A percentile compares a stretch with the other conserved stretches of the same genome.
Evolutionary conservation across 2,113 vertebrate genomes (phyloP).

Genomic region (Barnardius zonarius): DNA sequence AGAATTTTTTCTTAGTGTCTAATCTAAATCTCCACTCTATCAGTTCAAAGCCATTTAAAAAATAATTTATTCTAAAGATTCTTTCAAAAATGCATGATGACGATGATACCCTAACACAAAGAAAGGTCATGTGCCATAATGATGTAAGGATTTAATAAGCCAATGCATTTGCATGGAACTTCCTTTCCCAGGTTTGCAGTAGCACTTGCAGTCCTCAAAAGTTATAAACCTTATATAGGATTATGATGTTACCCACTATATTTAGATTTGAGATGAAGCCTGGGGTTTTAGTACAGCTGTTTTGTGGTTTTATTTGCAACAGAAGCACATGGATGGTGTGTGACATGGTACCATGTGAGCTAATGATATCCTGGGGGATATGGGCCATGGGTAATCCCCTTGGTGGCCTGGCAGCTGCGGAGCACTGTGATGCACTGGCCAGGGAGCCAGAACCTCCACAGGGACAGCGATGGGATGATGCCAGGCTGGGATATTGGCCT

Average conservation of each 20-base stretch:
- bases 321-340: neutral
- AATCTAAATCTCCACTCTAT: neutral
- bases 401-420: rapidly evolving
- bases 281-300: neutral
- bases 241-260: rapidly evolving
- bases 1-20: neutral
- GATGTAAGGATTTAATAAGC: neutral
- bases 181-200: neutral
- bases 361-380: rapidly evolving
- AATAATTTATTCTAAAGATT: neutral
- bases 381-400: rapidly evolving
- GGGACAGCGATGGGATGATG: rapidly evolving
- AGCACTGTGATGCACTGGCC: rapidly evolving
- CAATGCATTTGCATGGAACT: neutral
- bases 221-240: neutral
- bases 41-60: neutral
- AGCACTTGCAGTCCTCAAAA: rapidly evolving
- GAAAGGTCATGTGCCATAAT: neutral
- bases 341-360: rapidly evolving
- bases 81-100: neutral
- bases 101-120: neutral
- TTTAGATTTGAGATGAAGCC: neutral
- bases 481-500: no score
- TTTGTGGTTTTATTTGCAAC: neutral
- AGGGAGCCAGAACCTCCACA: neutral